A percentile compares a stretch with the other conserved stretches of the same genome.
These are phyloP conservation scores for Caenorhabditis inopinata DNA, from an alignment of 1,140 invertebrate species.

Conservation along the genomic window DNA sequence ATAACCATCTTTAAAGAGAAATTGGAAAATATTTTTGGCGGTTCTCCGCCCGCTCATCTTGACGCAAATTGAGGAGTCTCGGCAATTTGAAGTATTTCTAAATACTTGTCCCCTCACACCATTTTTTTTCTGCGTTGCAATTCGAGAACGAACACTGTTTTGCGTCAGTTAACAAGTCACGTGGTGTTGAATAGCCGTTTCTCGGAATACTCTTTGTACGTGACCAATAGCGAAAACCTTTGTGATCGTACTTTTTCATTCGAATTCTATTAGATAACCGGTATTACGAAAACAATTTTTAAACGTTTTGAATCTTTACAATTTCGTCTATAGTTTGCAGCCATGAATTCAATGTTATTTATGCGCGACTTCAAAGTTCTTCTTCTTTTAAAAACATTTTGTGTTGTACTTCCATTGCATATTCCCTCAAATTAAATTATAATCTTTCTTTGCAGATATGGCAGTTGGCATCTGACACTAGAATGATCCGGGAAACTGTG, in stretches of 20 bases:
- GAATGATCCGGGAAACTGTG: conserved; percentile 12
- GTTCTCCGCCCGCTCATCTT: conserved; percentile 7
- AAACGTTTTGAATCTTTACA: no score
- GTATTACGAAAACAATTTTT: no score
- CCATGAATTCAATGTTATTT: no score
- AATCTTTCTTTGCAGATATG: conserved; percentile 6
- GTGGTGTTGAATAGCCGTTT: neutral
- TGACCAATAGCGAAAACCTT: no score
- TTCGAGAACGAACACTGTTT: neutral
- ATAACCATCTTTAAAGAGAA: neutral
- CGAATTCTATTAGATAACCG: no score
- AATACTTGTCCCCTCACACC: conserved; percentile 23
- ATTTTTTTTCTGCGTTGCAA: neutral
- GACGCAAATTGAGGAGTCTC: conserved; percentile 20
- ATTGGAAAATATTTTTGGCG: neutral
- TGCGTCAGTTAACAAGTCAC: conserved; percentile 28
- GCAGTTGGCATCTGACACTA: conserved; percentile 18
- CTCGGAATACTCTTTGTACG: no score
- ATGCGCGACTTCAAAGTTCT: no score
- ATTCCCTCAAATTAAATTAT: neutral
- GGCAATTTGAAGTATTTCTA: conserved; percentile 14
- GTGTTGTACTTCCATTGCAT: no score
- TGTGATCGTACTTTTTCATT: no score
- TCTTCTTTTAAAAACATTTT: no score
- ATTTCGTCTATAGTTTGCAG: no score